These are phyloP conservation scores for Siniperca undulata DNA, from an alignment of 2,797 vertebrate species.

Conservation along the genomic window DNA sequence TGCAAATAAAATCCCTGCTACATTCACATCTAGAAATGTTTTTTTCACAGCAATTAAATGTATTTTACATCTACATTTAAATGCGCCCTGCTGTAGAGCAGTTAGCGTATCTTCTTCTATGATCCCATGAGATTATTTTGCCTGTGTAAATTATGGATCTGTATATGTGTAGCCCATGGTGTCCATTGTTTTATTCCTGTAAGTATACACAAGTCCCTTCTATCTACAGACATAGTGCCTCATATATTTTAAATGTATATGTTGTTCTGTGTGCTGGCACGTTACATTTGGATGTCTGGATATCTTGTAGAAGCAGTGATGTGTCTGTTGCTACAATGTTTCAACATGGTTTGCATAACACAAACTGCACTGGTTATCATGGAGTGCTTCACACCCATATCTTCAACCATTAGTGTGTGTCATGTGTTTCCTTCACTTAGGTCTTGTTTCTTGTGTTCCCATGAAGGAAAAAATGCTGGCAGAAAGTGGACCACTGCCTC, in stretches of 20 bases:
- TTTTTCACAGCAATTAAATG: conserved; percentile 53
- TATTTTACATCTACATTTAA: conserved; percentile 51
- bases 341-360: neutral
- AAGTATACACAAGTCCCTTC: neutral
- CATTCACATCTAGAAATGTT: conserved; percentile 33
- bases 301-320: neutral
- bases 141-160: conserved; percentile 35
- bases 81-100: conserved; percentile 30
- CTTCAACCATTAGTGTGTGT: neutral
- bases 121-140: conserved; percentile 11
- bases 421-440: neutral
- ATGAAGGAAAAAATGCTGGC: neutral
- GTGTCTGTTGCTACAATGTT: conserved; percentile 1
- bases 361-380: neutral
- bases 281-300: neutral
- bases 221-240: neutral
- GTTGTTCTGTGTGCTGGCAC: neutral
- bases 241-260: neutral
- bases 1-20: conserved; percentile 66
- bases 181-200: conserved; percentile 4
- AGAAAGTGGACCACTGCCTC: neutral
- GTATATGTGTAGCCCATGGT: conserved; percentile 12
- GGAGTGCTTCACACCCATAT: neutral
- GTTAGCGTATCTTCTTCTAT: conserved; percentile 14
- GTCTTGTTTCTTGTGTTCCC: neutral